Conservation (phyloP, 1,140 invertebrate genomes). For the Scaptomyza hsui region DNA sequence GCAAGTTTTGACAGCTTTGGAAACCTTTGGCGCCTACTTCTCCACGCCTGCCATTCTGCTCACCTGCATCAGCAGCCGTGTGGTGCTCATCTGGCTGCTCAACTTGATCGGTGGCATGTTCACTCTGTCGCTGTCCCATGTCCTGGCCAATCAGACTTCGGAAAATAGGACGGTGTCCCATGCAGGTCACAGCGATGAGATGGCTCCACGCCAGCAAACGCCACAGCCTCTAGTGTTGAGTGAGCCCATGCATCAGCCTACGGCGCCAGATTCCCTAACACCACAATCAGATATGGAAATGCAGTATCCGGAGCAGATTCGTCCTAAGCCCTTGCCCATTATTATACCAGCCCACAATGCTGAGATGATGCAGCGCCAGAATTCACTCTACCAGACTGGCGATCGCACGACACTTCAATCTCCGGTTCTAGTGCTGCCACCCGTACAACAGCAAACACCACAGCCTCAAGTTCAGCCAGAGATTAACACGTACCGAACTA, state of each 20-base stretch:
- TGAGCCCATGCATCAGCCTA: conserved; percentile 21
- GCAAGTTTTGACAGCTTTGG: neutral
- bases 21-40: conserved; percentile 63
- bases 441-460: conserved; percentile 15
- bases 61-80: conserved; percentile 58
- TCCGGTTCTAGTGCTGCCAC: conserved; percentile 60
- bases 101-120: conserved; percentile 72
- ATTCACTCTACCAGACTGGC: conserved; percentile 40
- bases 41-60: conserved; percentile 69
- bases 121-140: conserved; percentile 65
- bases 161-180: neutral
- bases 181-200: conserved; percentile 15
- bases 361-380: conserved; percentile 53
- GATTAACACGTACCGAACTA: conserved; percentile 68
- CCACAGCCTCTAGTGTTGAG: conserved; percentile 38
- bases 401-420: conserved; percentile 66
- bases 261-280: conserved; percentile 12
- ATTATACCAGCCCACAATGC: conserved; percentile 46
- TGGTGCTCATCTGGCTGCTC: conserved; percentile 70
- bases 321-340: conserved; percentile 60
- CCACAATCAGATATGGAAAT: conserved; percentile 27
- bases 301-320: conserved; percentile 59
- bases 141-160: conserved; percentile 53
- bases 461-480: conserved; percentile 29
- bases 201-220: conserved; percentile 32